These are phyloP conservation scores for Epiperipatus broadwayi DNA, from an alignment of 2,888 invertebrate genomes.

Conservation along the genomic window DNA sequence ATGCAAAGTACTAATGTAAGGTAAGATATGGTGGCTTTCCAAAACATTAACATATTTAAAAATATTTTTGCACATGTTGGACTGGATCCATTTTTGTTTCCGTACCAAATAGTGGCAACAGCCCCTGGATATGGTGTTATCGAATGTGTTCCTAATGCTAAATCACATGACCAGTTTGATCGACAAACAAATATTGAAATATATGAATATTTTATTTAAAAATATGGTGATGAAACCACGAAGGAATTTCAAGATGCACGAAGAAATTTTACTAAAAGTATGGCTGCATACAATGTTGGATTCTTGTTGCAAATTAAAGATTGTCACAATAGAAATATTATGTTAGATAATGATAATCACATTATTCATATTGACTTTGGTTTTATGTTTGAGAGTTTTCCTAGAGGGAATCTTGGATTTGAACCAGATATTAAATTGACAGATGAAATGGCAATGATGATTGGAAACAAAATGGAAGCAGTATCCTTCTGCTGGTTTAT, in stretches of 20 bases:
- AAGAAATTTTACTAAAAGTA: slow-evolving; percentile 87
- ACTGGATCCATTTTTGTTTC: slow-evolving; percentile 78
- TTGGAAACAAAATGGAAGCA: slow-evolving; percentile 98
- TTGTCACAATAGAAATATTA: slow-evolving; percentile 97
- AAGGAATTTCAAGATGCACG: slow-evolving; percentile 79
- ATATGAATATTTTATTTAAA: slow-evolving; percentile 85
- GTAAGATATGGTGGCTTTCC: slow-evolving; percentile 96
- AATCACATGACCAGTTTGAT: slow-evolving; percentile 92
- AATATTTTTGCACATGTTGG: slow-evolving; percentile 50
- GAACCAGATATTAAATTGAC: slow-evolving; percentile 98
- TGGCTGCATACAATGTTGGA: slow-evolving; percentile 97
- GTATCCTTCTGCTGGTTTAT: slow-evolving; percentile 94
- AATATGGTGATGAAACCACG: slow-evolving; percentile 75
- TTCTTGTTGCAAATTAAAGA: slow-evolving; percentile 97
- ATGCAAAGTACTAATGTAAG: slow-evolving; percentile 64
- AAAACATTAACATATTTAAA: slow-evolving; percentile 92
- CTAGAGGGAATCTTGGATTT: slow-evolving; percentile 95
- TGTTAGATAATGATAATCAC: slow-evolving; percentile 91
- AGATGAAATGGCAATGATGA: slow-evolving; percentile 98
- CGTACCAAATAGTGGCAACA: slow-evolving; percentile 75
- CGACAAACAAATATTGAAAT: slow-evolving; percentile 92
- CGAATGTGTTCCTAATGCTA: slow-evolving; percentile 98
- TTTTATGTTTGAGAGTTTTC: slow-evolving; percentile 99
- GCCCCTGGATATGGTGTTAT: slow-evolving; percentile 83
- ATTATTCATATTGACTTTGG: slow-evolving; percentile 99